phyloP scores from a whole-genome alignment of 2,888 invertebrate genomes.

The Orthosia gothica region DNA sequence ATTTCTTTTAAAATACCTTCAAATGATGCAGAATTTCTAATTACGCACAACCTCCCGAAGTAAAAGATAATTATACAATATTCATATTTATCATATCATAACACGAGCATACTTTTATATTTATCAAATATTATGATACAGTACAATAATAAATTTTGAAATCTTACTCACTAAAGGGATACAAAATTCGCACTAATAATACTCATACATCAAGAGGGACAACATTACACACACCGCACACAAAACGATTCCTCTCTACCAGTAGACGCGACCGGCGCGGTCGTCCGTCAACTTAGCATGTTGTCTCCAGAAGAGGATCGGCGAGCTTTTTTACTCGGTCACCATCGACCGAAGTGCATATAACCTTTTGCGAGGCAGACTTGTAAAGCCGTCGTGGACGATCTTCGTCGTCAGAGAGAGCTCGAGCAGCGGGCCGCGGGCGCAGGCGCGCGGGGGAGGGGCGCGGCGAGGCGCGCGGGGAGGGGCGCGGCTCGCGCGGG shows the following conservation, averaged over 20 bases:
- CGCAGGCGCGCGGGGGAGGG: constrained; percentile 66
- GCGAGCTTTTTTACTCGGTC: constrained; percentile 65
- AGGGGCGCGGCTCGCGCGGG: no score
- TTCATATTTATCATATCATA: constrained; percentile 77
- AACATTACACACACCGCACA: constrained; percentile 74
- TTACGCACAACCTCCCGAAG: constrained; percentile 86
- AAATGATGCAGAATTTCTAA: constrained; percentile 69
- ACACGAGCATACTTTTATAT: constrained; percentile 73
- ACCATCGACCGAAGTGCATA: constrained; percentile 70
- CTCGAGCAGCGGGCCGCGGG: constrained; percentile 71
- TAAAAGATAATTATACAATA: constrained; percentile 81
- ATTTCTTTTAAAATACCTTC: constrained; percentile 47
- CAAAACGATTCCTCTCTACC: constrained; percentile 61
- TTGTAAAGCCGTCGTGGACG: constrained; percentile 81
- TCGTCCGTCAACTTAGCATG: constrained; percentile 76
- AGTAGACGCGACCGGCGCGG: constrained; percentile 32
- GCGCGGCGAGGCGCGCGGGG: constrained; percentile 70
- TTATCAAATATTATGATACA: constrained; percentile 76
- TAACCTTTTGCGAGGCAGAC: constrained; percentile 77
- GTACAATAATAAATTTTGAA: constrained; percentile 89
- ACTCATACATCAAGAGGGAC: constrained; percentile 83
- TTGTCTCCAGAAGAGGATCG: constrained; percentile 87
- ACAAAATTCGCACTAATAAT: constrained; percentile 90
- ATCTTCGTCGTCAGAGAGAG: constrained; percentile 79
- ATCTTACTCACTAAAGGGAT: constrained; percentile 87